Percentiles rank a stretch among this genome's conserved stretches.
Conservation (phyloP, 1,140 invertebrate genomes). For the Cylas formicarius region DNA sequence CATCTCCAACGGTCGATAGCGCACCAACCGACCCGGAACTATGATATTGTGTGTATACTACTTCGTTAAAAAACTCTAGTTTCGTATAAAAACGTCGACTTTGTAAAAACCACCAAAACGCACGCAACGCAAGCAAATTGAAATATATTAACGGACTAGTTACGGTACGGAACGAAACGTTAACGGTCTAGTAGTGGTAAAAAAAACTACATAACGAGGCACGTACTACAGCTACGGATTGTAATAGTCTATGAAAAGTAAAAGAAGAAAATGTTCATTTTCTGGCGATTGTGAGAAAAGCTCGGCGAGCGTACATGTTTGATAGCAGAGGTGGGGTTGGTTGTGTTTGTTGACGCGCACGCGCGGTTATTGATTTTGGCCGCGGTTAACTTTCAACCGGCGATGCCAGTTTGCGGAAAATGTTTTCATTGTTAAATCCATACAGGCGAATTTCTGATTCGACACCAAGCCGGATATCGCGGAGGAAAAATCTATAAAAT, state of each 20-base stretch:
- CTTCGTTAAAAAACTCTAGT: no score
- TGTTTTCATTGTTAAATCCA: no score
- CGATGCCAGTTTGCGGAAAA: constrained; percentile 14
- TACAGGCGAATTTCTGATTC: no score
- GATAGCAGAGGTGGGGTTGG: constrained; percentile 34
- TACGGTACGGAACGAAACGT: not conserved
- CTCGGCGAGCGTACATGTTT: constrained; percentile 16
- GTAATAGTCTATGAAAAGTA: constrained; percentile 8
- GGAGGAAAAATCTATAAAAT: no score
- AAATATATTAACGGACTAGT: no score
- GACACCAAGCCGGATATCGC: no score
- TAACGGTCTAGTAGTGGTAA: not conserved
- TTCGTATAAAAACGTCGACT: no score
- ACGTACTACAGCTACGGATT: constrained; percentile 9
- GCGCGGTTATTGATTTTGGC: constrained; percentile 38
- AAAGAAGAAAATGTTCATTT: constrained; percentile 15
- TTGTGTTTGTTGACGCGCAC: constrained; percentile 24
- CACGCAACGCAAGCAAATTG: no score
- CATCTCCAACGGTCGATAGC: no score
- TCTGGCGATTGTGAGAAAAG: constrained; percentile 13
- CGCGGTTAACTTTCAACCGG: constrained; percentile 26
- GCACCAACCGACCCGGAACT: no score
- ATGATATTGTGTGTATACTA: no score
- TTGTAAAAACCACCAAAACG: no score
- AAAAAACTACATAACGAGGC: constrained; percentile 6